A percentile compares a stretch with the other conserved stretches of the same genome.
phyloP scores from a whole-genome alignment of 1,140 invertebrate species.

The Lasioglossum albipes region DNA sequence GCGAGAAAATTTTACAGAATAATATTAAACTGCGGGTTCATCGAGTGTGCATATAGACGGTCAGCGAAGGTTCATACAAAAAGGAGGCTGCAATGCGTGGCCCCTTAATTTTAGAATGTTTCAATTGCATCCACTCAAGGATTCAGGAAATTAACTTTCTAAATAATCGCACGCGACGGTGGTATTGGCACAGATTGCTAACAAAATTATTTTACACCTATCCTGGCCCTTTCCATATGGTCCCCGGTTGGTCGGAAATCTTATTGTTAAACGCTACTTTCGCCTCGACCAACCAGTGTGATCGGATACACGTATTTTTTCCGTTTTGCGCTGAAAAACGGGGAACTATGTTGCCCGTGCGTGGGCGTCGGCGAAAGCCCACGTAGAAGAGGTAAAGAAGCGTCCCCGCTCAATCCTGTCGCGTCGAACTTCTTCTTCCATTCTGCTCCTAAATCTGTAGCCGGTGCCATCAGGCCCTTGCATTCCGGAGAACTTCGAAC shows the following conservation, averaged over 20 bases:
- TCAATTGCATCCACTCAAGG: neutral
- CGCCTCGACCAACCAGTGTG: slow-evolving; percentile 79
- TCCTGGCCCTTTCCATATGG: slow-evolving; percentile 1
- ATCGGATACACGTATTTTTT: slow-evolving; percentile 84
- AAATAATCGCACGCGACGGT: slow-evolving; percentile 10
- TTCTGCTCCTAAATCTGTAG: slow-evolving; percentile 77
- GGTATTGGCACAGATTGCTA: slow-evolving; percentile 43
- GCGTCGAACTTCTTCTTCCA: slow-evolving; percentile 74
- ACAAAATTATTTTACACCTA: slow-evolving; percentile 20
- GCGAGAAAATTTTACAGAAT: slow-evolving; percentile 1
- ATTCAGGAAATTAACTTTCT: neutral
- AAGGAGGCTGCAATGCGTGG: slow-evolving; percentile 40
- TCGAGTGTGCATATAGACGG: neutral
- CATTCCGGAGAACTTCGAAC: slow-evolving; percentile 74
- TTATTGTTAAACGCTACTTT: slow-evolving; percentile 80
- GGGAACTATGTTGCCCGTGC: slow-evolving; percentile 77
- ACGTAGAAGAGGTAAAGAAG: slow-evolving; percentile 81
- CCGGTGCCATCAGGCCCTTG: slow-evolving; percentile 75
- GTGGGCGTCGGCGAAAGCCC: slow-evolving; percentile 79
- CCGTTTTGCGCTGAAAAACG: slow-evolving; percentile 81
- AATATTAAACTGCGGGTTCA: neutral
- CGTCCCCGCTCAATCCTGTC: slow-evolving; percentile 75
- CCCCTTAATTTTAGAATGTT: slow-evolving; percentile 47
- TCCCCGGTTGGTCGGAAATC: slow-evolving; percentile 18
- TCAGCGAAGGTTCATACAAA: slow-evolving; percentile 17